Percentiles rank a stretch among this genome's conserved stretches.
These are phyloP conservation scores for Meganola albula DNA, from an alignment of 2,888 invertebrate species.

Conservation along the genomic window DNA sequence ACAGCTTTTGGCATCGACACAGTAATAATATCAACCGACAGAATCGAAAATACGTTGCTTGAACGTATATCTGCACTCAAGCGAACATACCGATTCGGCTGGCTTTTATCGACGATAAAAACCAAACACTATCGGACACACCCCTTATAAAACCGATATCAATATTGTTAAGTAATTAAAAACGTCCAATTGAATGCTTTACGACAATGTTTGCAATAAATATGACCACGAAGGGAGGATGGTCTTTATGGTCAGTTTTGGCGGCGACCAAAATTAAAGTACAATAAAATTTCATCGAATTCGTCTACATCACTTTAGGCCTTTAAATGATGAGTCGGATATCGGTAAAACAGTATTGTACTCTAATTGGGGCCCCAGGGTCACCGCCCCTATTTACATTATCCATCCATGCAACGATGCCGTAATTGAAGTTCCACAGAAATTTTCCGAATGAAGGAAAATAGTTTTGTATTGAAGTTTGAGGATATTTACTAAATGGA, in stretches of 20 bases:
- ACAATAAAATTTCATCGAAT: constrained; percentile 59
- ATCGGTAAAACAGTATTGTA: constrained; percentile 53
- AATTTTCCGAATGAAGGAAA: not conserved
- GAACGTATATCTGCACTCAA: constrained; percentile 20
- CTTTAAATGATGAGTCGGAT: constrained; percentile 67
- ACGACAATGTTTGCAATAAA: constrained; percentile 43
- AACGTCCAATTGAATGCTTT: constrained; percentile 49
- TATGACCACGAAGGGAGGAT: constrained; percentile 45
- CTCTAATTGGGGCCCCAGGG: constrained; percentile 65
- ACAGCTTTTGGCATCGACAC: constrained; percentile 61
- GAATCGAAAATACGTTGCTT: constrained; percentile 40
- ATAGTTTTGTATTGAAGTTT: constrained; percentile 7
- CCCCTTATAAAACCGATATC: constrained; percentile 50
- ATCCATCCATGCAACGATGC: constrained; percentile 35
- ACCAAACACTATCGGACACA: constrained; percentile 71
- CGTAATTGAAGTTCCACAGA: constrained; percentile 44
- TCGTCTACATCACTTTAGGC: constrained; percentile 70
- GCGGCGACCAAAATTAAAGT: constrained; percentile 59
- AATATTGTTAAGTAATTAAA: constrained; percentile 50
- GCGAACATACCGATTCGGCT: constrained; percentile 38
- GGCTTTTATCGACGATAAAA: constrained; percentile 44
- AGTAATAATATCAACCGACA: constrained; percentile 54
- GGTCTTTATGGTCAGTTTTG: constrained; percentile 55
- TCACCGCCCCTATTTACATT: constrained; percentile 62
- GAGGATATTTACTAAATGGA: constrained; percentile 26